A percentile compares a stretch with the other conserved stretches of the same genome.
Conservation (phyloP, 2,797 vertebrate genomes). For the Eulemur coronatus region DNA sequence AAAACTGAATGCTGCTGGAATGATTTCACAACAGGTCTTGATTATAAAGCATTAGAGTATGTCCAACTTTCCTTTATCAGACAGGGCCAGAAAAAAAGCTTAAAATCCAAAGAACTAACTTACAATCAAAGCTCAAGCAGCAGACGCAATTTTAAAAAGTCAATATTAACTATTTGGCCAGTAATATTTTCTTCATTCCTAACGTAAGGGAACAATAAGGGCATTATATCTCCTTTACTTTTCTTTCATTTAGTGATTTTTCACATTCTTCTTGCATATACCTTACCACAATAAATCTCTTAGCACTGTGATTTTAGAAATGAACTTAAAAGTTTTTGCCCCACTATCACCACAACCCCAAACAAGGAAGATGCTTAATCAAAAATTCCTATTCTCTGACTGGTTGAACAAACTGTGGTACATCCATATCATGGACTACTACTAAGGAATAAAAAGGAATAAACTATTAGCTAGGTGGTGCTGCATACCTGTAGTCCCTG, state of each 20-base stretch:
- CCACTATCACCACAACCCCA: background rate
- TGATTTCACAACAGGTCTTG: background rate
- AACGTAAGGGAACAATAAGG: background rate
- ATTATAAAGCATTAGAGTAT: background rate
- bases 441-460: conserved; percentile 23
- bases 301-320: background rate
- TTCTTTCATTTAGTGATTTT: conserved; percentile 27
- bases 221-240: background rate
- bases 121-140: background rate
- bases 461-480: background rate
- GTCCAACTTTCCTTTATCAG: background rate
- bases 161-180: background rate
- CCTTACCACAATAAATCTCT: background rate
- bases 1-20: background rate
- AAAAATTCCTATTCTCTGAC: background rate
- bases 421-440: background rate
- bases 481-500: background rate
- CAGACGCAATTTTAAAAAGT: conserved; percentile 17
- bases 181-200: conserved; percentile 16
- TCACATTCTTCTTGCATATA: conserved; percentile 19
- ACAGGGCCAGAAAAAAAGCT: background rate
- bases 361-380: background rate
- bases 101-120: conserved; percentile 18
- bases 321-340: background rate
- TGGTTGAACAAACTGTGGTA: conserved; percentile 7